Evolutionary conservation across 2,888 invertebrate species (phyloP), one percentile per base, ranked within the genome.

Genomic region (Dusona sp.): DNA sequence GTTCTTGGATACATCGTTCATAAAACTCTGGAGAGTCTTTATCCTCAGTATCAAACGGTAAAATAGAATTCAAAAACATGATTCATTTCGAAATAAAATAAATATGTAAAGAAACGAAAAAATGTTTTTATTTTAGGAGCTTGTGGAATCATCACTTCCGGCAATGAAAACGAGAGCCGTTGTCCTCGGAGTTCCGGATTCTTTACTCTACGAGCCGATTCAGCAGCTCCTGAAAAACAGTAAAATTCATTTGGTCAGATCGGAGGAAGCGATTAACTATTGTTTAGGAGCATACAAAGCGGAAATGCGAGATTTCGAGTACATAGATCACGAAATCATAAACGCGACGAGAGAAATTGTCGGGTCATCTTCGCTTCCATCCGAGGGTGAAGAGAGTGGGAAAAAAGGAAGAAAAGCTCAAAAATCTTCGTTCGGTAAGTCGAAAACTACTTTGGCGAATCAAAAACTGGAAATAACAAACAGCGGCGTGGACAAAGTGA

Each of bases 191-290:
- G 89, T 96, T 25, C 94, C 94, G 11, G 95, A 95, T 80, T 7
- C 68, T 16, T 19, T 51, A 9, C 74, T 88, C 4, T 93, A 94
- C 86, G 87, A 93, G 16, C 92, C 94, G 36, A 94, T 96, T 92
- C 95, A 95, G 90, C 89, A 89, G 25, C 91, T 95, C 67, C 92
- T 96, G 16, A 93, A 94, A 57, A 88, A 91, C 19, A 92, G 92
- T 36, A 94, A 94, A 87, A 94, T 96, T 80, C 94, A 93, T 48
- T 94, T 95, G 54, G 93, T 95, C 13, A 93, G 94, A 1, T 87
- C 95, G 22, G 95, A 95, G 89, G 90, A 94, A 45, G 96, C 95
- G n/a, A 95, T 96, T 19, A 95, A 96, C 90, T 95, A 94, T 92
- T 96, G 96, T 89, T 91, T 96, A 9, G 93, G 94, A 79, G 93